Conservation (phyloP, 1,140 invertebrate genomes). For the Drosophila insularis region DNA sequence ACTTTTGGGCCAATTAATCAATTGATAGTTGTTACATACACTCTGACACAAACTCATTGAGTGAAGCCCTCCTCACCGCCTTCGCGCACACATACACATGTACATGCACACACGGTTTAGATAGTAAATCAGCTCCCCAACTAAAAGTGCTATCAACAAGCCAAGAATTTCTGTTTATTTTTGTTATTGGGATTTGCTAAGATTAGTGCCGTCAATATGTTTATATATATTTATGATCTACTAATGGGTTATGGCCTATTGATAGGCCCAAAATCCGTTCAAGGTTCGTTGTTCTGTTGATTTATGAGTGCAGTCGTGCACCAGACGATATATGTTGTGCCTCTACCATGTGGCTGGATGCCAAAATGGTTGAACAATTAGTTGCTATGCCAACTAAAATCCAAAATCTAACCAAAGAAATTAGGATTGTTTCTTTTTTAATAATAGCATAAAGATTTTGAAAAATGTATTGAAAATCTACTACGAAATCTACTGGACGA, state of each 20-base stretch:
- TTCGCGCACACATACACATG: background rate
- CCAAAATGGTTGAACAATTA: background rate
- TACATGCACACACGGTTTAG: background rate
- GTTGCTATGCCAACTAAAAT: background rate
- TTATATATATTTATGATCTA: conserved; percentile 19
- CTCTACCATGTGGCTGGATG: background rate
- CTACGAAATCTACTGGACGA: too few relatives aligned
- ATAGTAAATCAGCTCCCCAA: conserved; percentile 5
- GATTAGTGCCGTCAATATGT: conserved; percentile 9
- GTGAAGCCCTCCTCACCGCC: too few relatives aligned
- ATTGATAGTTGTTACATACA: conserved; percentile 33
- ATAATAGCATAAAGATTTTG: too few relatives aligned
- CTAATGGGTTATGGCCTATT: conserved; percentile 8
- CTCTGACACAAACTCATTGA: background rate
- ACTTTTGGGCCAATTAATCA: conserved; percentile 43
- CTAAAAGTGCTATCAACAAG: background rate
- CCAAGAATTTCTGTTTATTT: conserved; percentile 5
- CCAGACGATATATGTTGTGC: background rate
- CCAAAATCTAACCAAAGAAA: too few relatives aligned
- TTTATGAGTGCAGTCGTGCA: conserved; percentile 13
- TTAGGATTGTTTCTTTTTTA: too few relatives aligned
- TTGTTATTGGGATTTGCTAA: background rate
- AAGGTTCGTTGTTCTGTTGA: conserved; percentile 13
- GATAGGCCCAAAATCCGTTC: conserved; percentile 14
- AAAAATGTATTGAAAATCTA: too few relatives aligned